phyloP scores from a whole-genome alignment of 37 sponge, comb jelly and placozoan species.

The Axinella damicornis region DNA sequence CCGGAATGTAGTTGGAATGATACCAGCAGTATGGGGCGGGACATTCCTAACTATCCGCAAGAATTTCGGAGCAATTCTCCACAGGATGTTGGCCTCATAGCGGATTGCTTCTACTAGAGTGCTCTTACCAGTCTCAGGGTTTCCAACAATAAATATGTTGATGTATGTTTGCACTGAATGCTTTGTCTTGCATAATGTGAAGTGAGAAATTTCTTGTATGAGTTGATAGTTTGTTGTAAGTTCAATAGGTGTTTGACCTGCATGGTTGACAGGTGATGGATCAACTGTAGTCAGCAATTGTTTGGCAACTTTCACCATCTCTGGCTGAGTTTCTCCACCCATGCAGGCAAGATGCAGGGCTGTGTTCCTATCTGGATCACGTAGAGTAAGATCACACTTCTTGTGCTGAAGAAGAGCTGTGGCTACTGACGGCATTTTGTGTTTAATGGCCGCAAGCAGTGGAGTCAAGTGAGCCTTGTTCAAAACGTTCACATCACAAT shows the following conservation, averaged over 20 bases:
- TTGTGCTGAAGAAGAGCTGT: background rate
- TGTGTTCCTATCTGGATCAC: background rate
- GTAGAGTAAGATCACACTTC: background rate
- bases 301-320: too few relatives aligned
- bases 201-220: background rate
- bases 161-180: background rate
- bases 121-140: conserved; percentile 41
- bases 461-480: conserved; percentile 19
- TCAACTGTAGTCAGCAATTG: background rate
- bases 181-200: background rate
- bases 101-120: conserved; percentile 29
- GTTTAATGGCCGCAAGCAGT: conserved; percentile 4
- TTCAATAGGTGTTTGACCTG: conserved; percentile 10
- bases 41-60: too few relatives aligned
- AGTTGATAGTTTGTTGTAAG: conserved; percentile 3
- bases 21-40: conserved; percentile 36
- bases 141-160: conserved; percentile 22
- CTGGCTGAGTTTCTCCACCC: too few relatives aligned
- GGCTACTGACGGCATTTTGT: background rate
- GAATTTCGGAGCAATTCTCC: too few relatives aligned
- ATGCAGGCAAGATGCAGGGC: conserved; percentile 2
- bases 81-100: background rate
- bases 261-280: background rate
- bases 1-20: conserved; percentile 5
- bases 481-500: background rate